phyloP scores from a whole-genome alignment of 2,113 vertebrate genomes.

The Actenoides hombroni region DNA sequence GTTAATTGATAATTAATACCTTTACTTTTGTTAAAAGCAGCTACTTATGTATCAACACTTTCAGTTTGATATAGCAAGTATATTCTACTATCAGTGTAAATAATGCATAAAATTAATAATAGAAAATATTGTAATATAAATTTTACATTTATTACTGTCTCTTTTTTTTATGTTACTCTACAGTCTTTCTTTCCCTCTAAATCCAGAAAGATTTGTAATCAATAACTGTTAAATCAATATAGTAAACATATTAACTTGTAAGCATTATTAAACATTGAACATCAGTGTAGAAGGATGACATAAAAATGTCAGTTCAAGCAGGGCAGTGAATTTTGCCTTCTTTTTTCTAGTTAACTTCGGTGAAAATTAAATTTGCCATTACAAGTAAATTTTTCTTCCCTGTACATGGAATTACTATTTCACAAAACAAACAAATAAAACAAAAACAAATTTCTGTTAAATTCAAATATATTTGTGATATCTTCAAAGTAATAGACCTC shows the following conservation, averaged over 20 bases:
- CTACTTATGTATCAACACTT: conserved; percentile 64
- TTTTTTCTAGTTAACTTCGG: not conserved
- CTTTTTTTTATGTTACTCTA: not conserved
- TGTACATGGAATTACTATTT: not conserved
- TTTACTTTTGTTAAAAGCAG: conserved; percentile 60
- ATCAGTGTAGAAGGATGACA: not conserved
- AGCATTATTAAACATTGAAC: not conserved
- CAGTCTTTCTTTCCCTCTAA: not conserved
- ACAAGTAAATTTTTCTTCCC: not conserved
- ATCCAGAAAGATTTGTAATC: not conserved
- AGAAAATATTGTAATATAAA: not conserved
- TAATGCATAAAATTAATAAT: conserved; percentile 58
- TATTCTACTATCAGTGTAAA: conserved; percentile 61
- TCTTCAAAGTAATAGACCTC: not conserved
- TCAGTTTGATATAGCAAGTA: conserved; percentile 41
- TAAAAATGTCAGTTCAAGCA: not conserved
- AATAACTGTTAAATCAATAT: not conserved
- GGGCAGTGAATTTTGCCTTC: not conserved
- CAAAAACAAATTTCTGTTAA: not conserved
- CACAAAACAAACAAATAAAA: not conserved
- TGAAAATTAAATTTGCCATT: not conserved
- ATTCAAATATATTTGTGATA: not conserved
- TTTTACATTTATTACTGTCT: not conserved
- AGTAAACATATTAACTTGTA: not conserved
- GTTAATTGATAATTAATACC: conserved; percentile 76